Evolutionary conservation across 2,888 invertebrate species (phyloP).

Genomic region (Barypeithes pellucidus): DNA sequence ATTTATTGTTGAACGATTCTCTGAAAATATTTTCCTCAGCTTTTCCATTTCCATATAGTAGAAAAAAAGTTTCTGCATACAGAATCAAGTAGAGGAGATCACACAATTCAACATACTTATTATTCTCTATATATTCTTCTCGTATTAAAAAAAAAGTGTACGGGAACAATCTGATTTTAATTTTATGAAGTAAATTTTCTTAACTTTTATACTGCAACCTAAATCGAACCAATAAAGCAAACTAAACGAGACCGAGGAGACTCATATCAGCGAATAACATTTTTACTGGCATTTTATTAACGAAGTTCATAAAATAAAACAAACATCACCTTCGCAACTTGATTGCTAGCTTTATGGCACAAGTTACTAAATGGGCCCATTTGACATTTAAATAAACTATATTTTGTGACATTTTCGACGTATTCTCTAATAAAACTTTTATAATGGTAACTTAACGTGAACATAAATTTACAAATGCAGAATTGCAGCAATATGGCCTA

Average conservation of each 20-base stretch:
- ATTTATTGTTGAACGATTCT: slow-evolving; percentile 12
- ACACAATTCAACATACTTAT: no score
- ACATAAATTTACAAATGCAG: slow-evolving; percentile 35
- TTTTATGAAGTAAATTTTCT: neutral
- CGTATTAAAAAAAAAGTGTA: no score
- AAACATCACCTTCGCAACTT: slow-evolving; percentile 15
- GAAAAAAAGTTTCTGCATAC: no score
- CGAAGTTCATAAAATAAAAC: slow-evolving; percentile 17
- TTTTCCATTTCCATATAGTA: neutral
- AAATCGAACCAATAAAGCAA: neutral
- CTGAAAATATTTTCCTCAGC: no score
- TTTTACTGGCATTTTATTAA: slow-evolving; percentile 17
- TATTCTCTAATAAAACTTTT: slow-evolving; percentile 34
- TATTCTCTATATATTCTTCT: no score
- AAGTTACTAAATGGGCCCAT: slow-evolving; percentile 19
- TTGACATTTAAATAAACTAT: slow-evolving; percentile 32
- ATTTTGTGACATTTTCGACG: slow-evolving; percentile 27
- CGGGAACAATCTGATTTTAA: no score
- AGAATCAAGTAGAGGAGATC: no score
- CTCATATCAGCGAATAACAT: neutral
- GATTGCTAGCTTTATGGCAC: slow-evolving; percentile 26
- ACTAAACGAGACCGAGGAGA: neutral
- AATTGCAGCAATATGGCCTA: neutral
- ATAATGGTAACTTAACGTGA: slow-evolving; percentile 28
- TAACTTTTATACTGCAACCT: neutral